phyloP scores from a whole-genome alignment of 2,888 invertebrate species.

The Altica lythri region DNA sequence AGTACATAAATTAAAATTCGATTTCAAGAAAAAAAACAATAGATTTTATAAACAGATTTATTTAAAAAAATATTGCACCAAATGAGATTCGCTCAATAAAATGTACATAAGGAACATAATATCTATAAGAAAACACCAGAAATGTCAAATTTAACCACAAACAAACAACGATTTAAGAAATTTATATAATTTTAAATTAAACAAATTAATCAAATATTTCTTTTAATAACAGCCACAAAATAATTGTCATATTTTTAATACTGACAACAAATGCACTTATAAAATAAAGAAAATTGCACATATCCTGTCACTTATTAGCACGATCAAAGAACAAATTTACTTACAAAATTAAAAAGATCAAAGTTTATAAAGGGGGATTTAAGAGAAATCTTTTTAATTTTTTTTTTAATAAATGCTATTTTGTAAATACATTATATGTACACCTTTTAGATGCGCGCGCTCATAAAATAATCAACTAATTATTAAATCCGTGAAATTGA shows the following conservation, averaged over 20 bases:
- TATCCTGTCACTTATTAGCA: slow-evolving; percentile 14
- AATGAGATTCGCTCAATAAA: slow-evolving; percentile 21
- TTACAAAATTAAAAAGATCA: too few species aligned
- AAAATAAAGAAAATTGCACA: slow-evolving; percentile 10
- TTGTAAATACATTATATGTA: too few species aligned
- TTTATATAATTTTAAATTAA: not conserved
- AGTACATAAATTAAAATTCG: too few species aligned
- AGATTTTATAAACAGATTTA: slow-evolving; percentile 31
- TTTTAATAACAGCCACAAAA: slow-evolving; percentile 7
- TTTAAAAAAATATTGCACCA: slow-evolving; percentile 38
- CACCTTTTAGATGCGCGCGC: too few species aligned
- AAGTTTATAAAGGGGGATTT: too few species aligned
- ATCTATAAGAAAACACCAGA: slow-evolving; percentile 25
- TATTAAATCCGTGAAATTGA: too few species aligned
- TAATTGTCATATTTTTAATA: slow-evolving; percentile 9
- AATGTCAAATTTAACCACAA: slow-evolving; percentile 13
- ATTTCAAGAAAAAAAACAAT: not conserved
- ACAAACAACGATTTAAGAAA: slow-evolving; percentile 4
- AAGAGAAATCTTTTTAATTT: too few species aligned
- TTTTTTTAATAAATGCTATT: too few species aligned
- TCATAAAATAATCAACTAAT: too few species aligned
- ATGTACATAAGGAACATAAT: slow-evolving; percentile 45
- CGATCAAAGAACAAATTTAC: too few species aligned
- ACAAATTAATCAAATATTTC: slow-evolving; percentile 4
- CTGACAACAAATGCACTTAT: slow-evolving; percentile 10